phyloP scores from a whole-genome alignment of 2,888 invertebrate genomes.

The Eupithecia centaureata region DNA sequence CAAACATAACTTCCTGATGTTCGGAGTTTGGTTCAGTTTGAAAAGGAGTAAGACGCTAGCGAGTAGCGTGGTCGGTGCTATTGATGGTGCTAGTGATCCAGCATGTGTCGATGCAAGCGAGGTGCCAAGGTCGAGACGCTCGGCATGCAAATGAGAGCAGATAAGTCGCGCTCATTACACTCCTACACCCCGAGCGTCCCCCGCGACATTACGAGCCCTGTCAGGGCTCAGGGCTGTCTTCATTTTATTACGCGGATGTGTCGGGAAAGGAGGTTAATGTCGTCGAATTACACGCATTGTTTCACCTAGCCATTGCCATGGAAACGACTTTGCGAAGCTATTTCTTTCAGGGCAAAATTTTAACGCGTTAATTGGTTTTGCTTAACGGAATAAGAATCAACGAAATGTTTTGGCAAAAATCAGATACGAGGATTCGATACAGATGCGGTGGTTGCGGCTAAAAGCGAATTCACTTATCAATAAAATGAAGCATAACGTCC shows the following conservation, averaged over 20 bases:
- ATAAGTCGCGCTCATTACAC: constrained; percentile 79
- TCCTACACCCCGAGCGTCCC: constrained; percentile 65
- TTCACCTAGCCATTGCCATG: constrained; percentile 71
- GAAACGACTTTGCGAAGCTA: constrained; percentile 56
- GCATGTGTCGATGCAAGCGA: constrained; percentile 63
- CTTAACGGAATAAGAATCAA: background rate
- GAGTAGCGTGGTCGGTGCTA: background rate
- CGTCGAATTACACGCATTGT: constrained; percentile 76
- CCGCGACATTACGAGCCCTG: constrained; percentile 69
- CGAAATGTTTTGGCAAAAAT: background rate
- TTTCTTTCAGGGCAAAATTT: constrained; percentile 37
- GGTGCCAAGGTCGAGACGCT: constrained; percentile 80
- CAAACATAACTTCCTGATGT: background rate
- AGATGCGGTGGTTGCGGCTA: constrained; percentile 5
- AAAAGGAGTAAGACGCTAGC: background rate
- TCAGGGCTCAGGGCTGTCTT: constrained; percentile 68
- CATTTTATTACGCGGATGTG: constrained; percentile 77
- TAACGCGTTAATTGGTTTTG: constrained; percentile 22
- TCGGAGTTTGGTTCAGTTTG: background rate
- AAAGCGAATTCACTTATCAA: constrained; percentile 55
- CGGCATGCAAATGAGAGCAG: constrained; percentile 78
- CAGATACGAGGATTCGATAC: constrained; percentile 21
- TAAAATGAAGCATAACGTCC: constrained; percentile 56
- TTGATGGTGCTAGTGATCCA: constrained; percentile 47
- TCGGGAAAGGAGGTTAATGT: constrained; percentile 77